phyloP scores from a whole-genome alignment of 2,888 invertebrate genomes.

The Ectemnius cavifrons region DNA sequence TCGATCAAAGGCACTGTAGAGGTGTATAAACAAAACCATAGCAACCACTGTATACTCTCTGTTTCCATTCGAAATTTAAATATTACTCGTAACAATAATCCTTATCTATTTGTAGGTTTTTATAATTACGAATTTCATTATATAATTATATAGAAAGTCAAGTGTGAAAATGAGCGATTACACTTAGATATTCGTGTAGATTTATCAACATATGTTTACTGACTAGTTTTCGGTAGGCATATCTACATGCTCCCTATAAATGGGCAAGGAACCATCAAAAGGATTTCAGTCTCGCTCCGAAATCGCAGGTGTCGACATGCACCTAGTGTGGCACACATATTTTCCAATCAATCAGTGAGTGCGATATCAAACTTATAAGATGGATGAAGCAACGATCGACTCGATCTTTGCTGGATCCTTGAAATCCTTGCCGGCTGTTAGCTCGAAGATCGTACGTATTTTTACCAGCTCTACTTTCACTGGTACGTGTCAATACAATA shows the following conservation, averaged over 20 bases:
- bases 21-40: constrained; percentile 53
- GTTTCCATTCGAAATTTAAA: background rate
- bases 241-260: constrained; percentile 39
- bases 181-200: no score
- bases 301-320: constrained; percentile 27
- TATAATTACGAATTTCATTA: no score
- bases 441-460: constrained; percentile 98
- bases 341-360: background rate
- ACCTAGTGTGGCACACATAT: background rate
- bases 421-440: constrained; percentile 94
- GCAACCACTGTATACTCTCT: constrained; percentile 42
- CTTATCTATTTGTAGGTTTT: no score
- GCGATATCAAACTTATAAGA: constrained; percentile 70
- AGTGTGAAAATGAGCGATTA: no score
- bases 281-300: constrained; percentile 39
- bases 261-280: constrained; percentile 19
- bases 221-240: constrained; percentile 20
- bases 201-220: no score
- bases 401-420: constrained; percentile 93
- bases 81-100: background rate
- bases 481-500: constrained; percentile 81
- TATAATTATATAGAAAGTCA: no score
- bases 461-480: constrained; percentile 99
- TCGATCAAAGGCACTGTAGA: constrained; percentile 41
- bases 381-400: constrained; percentile 95